Percentiles rank a stretch among this genome's conserved stretches.
These are phyloP conservation scores for Bhutanitis thaidina DNA, from an alignment of 2,888 invertebrate species.

Conservation along the genomic window DNA sequence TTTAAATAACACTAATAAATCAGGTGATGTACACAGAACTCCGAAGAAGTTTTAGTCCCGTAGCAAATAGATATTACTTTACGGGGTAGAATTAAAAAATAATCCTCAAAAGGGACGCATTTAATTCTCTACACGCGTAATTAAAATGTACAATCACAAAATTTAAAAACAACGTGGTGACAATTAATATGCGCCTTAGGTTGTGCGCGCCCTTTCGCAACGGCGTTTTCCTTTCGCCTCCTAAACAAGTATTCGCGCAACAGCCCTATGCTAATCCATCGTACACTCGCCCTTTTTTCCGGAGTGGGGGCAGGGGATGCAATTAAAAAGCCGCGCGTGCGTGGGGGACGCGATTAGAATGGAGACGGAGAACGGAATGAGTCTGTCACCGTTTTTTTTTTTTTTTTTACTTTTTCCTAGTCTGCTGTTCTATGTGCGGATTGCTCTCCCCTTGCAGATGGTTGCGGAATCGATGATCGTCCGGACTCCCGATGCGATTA, in stretches of 20 bases:
- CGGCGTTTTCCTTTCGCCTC: conserved; percentile 15
- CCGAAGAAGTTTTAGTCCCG: no score
- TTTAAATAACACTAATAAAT: no score
- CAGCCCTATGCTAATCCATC: conserved; percentile 70
- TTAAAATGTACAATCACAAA: neutral
- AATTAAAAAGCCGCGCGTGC: conserved; percentile 79
- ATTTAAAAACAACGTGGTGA: neutral
- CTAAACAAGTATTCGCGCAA: conserved; percentile 18
- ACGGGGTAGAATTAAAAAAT: no score
- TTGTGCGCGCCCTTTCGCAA: conserved; percentile 3
- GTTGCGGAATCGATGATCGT: conserved; percentile 54
- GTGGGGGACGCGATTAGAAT: conserved; percentile 76
- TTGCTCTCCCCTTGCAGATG: conserved; percentile 36
- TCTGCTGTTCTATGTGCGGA: conserved; percentile 54
- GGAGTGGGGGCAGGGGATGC: conserved; percentile 71
- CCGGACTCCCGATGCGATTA: conserved; percentile 35
- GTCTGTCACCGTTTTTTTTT: conserved; percentile 73
- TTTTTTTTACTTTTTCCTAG: conserved; percentile 77
- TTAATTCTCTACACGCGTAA: no score
- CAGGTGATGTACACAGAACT: no score
- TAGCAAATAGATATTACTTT: no score
- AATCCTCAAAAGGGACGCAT: no score
- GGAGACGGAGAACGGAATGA: conserved; percentile 72
- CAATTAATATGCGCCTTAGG: neutral
- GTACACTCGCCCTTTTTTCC: conserved; percentile 71